Conservation (phyloP, 2,797 vertebrate species). For the Sebastes ruberrimus region DNA sequence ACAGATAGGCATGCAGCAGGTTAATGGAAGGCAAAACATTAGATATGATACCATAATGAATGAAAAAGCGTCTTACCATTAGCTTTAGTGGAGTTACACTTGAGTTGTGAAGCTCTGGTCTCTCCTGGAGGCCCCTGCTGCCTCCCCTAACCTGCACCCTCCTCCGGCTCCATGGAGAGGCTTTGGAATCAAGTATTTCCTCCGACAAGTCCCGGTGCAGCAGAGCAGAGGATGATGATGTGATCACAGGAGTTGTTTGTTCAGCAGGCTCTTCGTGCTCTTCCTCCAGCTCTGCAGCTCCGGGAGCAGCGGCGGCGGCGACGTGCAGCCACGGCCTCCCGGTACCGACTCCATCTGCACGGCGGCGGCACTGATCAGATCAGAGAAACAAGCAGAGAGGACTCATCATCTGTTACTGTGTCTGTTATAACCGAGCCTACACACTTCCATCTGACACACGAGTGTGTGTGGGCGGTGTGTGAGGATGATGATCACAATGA, state of each 20-base stretch:
- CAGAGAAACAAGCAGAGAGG: background rate
- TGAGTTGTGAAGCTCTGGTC: slow-evolving; percentile 24
- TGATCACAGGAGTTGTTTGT: background rate
- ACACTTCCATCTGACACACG: background rate
- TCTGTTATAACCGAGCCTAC: background rate
- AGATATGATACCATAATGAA: background rate
- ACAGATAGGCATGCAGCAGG: background rate
- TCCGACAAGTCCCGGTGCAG: background rate
- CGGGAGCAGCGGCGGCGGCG: background rate
- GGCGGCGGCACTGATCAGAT: background rate
- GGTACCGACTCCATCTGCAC: slow-evolving; percentile 33
- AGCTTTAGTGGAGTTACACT: slow-evolving; percentile 13
- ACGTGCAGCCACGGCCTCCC: slow-evolving; percentile 1
- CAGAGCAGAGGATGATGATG: background rate
- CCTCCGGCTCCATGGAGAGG: slow-evolving; percentile 10
- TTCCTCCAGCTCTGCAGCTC: slow-evolving; percentile 8
- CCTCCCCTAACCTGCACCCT: slow-evolving; percentile 2
- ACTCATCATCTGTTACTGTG: background rate
- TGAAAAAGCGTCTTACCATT: slow-evolving; percentile 38
- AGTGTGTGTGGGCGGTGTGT: background rate
- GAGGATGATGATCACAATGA: background rate
- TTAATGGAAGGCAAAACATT: background rate
- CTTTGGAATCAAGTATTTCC: background rate
- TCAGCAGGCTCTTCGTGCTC: background rate
- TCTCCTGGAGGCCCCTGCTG: background rate